phyloP scores from a whole-genome alignment of 2,888 invertebrate genomes.

The Limenitis camilla region DNA sequence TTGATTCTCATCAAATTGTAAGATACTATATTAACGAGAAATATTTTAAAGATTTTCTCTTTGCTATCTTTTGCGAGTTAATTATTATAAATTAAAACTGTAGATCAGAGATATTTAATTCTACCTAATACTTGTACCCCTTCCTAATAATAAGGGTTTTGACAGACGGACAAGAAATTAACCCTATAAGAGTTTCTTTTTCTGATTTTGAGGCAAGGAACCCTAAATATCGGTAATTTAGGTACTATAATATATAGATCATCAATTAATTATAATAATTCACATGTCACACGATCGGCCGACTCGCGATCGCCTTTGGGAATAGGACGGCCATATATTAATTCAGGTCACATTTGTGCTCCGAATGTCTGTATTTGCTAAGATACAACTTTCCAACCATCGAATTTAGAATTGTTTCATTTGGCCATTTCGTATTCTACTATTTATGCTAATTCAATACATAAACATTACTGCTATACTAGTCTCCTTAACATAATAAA shows the following conservation, averaged over 20 bases:
- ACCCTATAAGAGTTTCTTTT: too few relatives aligned
- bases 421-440: constrained; percentile 57
- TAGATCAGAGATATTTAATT: too few relatives aligned
- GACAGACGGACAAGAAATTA: too few relatives aligned
- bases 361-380: constrained; percentile 58
- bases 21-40: too few relatives aligned
- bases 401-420: constrained; percentile 46
- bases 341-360: constrained; percentile 68
- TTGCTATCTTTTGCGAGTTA: too few relatives aligned
- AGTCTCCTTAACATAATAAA: too few relatives aligned
- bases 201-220: too few relatives aligned
- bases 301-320: neutral
- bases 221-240: constrained; percentile 35
- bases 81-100: too few relatives aligned
- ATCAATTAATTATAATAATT: constrained; percentile 3
- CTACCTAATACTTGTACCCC: too few relatives aligned
- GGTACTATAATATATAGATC: constrained; percentile 3
- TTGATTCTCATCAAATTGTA: too few relatives aligned
- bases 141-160: too few relatives aligned
- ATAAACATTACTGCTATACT: constrained; percentile 5
- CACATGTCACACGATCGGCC: neutral
- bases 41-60: too few relatives aligned
- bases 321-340: constrained; percentile 55
- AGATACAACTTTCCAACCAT: constrained; percentile 58
- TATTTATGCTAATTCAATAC: constrained; percentile 59